Evolutionary conservation across 1,140 invertebrate species (phyloP).

Genomic region (Megalonaias nervosa): DNA sequence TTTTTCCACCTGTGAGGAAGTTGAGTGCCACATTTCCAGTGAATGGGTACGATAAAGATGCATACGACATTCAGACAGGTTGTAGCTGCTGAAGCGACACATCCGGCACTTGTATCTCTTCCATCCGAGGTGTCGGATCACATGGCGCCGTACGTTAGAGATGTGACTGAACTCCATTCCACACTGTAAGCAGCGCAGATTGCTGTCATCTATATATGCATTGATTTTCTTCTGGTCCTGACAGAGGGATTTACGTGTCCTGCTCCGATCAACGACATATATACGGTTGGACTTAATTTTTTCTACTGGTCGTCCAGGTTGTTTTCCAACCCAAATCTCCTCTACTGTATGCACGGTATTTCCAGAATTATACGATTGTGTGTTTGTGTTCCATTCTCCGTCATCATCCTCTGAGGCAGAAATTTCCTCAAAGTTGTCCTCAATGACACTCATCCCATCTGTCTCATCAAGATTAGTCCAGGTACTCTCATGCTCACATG

Average conservation of each 20-base stretch:
- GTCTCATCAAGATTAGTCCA: no score
- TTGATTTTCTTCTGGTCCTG: constrained; percentile 50
- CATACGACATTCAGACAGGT: constrained; percentile 64
- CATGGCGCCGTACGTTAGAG: constrained; percentile 70
- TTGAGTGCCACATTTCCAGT: constrained; percentile 22
- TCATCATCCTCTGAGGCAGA: constrained; percentile 5
- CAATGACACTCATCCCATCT: neutral
- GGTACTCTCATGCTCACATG: no score
- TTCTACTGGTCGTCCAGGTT: constrained; percentile 36
- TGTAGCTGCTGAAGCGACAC: constrained; percentile 68
- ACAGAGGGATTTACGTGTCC: constrained; percentile 37
- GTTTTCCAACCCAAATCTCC: constrained; percentile 54
- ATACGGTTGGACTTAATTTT: constrained; percentile 28
- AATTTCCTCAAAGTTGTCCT: neutral
- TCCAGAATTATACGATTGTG: neutral
- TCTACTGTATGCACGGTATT: constrained; percentile 27
- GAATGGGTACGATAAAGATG: constrained; percentile 63
- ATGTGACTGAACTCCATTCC: constrained; percentile 58
- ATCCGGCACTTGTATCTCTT: constrained; percentile 70
- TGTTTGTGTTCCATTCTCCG: neutral
- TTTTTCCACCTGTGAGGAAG: constrained; percentile 28
- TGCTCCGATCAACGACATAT: constrained; percentile 28
- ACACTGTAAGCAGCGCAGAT: constrained; percentile 68
- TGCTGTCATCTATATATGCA: constrained; percentile 59
- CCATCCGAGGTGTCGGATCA: constrained; percentile 70